These are phyloP conservation scores for Agrypnus murinus DNA, from an alignment of 2,888 invertebrate genomes.

Conservation along the genomic window DNA sequence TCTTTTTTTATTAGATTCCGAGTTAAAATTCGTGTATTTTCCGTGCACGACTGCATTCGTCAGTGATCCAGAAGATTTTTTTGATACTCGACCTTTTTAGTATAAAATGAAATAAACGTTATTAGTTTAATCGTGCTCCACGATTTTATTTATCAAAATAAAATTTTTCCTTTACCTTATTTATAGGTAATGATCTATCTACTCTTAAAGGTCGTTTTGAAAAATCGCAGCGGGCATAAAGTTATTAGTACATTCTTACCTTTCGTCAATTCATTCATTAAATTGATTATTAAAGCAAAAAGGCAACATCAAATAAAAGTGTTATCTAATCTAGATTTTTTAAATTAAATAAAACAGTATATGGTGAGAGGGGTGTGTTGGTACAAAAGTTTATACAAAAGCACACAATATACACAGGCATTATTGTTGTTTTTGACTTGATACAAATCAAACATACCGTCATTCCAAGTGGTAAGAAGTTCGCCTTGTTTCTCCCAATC, in stretches of 20 bases:
- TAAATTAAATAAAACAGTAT: not conserved
- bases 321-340: not conserved
- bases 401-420: conserved; percentile 27
- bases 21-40: not conserved
- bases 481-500: conserved; percentile 72
- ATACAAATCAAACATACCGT: conserved; percentile 70
- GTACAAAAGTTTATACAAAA: conserved; percentile 27
- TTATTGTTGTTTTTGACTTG: not conserved
- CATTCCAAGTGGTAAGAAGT: conserved; percentile 73
- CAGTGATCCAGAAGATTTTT: conserved; percentile 18
- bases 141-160: no score
- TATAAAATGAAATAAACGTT: no score
- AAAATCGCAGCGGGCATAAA: no score
- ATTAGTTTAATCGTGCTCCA: no score
- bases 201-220: no score
- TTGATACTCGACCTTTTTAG: not conserved
- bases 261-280: no score
- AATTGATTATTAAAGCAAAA: no score
- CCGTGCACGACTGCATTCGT: conserved; percentile 11
- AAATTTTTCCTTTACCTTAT: no score
- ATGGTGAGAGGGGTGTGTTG: no score
- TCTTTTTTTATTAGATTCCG: no score
- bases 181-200: no score
- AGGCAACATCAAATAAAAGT: not conserved
- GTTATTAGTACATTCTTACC: no score